Percentiles rank a stretch among this genome's conserved stretches.
phyloP scores from a whole-genome alignment of 2,113 vertebrate species.

The Pygoscelis adeliae region DNA sequence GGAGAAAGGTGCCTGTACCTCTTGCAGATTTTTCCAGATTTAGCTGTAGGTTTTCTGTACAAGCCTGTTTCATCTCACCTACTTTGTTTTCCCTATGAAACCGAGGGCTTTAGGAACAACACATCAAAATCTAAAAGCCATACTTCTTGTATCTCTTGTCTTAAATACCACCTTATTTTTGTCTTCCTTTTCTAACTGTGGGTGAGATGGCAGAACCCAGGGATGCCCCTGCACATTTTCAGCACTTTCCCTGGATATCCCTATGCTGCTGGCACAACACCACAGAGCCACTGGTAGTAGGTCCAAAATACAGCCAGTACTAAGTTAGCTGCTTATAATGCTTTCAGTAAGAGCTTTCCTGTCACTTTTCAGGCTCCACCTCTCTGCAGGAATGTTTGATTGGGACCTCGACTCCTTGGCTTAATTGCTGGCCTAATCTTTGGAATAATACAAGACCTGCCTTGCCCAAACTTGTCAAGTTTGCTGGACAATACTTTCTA shows the following conservation, averaged over 20 bases:
- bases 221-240: not conserved
- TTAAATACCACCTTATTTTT: not conserved
- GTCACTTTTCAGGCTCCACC: not conserved
- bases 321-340: not conserved
- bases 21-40: not conserved
- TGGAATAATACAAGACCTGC: not conserved
- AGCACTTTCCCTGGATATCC: not conserved
- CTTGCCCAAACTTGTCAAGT: not conserved
- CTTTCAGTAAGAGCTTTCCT: not conserved
- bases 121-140: not conserved
- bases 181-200: not conserved
- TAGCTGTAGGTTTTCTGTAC: not conserved
- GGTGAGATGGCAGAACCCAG: not conserved
- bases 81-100: not conserved
- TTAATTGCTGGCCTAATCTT: not conserved
- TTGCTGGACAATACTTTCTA: not conserved
- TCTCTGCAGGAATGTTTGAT: not conserved
- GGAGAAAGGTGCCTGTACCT: not conserved
- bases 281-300: accelerated
- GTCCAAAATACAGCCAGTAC: not conserved
- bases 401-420: not conserved
- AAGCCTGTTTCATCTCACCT: not conserved
- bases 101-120: not conserved
- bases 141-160: not conserved
- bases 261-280: not conserved